Base-by-base conservation (phyloP, 2,888 invertebrate species). In the Mythimna loreyi region DNA sequence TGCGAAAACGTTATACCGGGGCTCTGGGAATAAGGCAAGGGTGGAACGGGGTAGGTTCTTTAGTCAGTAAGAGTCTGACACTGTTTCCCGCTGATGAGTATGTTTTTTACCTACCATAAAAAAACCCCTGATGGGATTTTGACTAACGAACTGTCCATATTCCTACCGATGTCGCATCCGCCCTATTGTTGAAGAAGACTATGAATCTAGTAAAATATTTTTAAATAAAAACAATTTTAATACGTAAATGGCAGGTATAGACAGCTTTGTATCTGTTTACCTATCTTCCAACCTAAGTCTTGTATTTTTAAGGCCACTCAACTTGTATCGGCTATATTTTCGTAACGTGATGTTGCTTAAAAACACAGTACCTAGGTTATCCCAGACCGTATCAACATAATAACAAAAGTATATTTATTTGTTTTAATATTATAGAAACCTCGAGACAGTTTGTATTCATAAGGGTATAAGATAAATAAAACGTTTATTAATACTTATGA, bases 321-420 rank as follows among this genome's bases (percentile, higher is more conserved):
- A 4, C 6, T 33, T 33, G 1, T n/a, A 9, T 33, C 25, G 25
- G 7, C 16, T 33, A 58, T 7, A 3, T 59, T 60, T 59, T 71
- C 16, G 9, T 21, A 61, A 43, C 21, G 23, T 40, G 5, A 63
- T 11, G 36, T 40, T 28, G 16, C 33, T n/a, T n/a, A 28, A 72
- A 72, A 72, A 45, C 3, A 63, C 19, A 64, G 16, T 61, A 13
- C 13, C 5, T 57, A 36, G 8, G 21, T 40, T 23, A 21, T 28
- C 5, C 5, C 11, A 13, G n/a, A 23, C 13, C n/a, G 30, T 53
- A 33, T 43, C 43, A 9, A 7, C 13, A 13, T 45, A 33, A 58
- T 57, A 33, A 16, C 28, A n/a, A 28, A 45, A 40, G 19, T 1
- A 16, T n/a, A n/a, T n/a, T n/a, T n/a, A 23, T 30, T 30, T n/a